Evolutionary conservation across 2,888 invertebrate species (phyloP).

Genomic region (Cheilosia scutellata): DNA sequence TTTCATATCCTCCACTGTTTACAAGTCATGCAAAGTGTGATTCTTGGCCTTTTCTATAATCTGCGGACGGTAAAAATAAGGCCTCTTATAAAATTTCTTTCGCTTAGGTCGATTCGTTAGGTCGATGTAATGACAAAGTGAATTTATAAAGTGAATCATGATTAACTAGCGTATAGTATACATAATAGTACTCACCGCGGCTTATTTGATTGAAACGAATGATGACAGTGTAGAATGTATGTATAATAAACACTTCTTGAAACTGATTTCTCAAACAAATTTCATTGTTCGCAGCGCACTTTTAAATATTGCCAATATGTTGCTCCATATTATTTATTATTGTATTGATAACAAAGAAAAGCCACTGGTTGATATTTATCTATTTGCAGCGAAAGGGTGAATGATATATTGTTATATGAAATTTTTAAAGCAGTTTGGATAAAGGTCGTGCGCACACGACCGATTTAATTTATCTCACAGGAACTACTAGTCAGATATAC

Average conservation of each 20-base stretch:
- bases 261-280: neutral
- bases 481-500: constrained; percentile 5
- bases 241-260: neutral
- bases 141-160: too few relatives aligned
- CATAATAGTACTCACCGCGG: too few relatives aligned
- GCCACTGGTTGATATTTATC: constrained; percentile 30
- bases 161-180: too few relatives aligned
- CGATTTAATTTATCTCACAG: constrained; percentile 24
- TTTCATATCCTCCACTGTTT: too few relatives aligned
- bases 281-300: constrained; percentile 5
- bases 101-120: too few relatives aligned
- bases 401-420: neutral
- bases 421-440: constrained; percentile 5
- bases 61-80: too few relatives aligned
- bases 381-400: neutral
- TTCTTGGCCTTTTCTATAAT: too few relatives aligned
- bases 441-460: constrained; percentile 12
- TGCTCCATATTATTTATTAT: constrained; percentile 9
- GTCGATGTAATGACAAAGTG: too few relatives aligned
- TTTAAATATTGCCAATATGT: constrained; percentile 18
- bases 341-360: constrained; percentile 27
- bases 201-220: too few relatives aligned
- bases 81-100: too few relatives aligned
- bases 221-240: too few relatives aligned
- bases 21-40: too few relatives aligned